Percentiles rank a stretch among this genome's conserved stretches.
phyloP scores from a whole-genome alignment of 2,797 vertebrate species.

The Malacoraja senta region DNA sequence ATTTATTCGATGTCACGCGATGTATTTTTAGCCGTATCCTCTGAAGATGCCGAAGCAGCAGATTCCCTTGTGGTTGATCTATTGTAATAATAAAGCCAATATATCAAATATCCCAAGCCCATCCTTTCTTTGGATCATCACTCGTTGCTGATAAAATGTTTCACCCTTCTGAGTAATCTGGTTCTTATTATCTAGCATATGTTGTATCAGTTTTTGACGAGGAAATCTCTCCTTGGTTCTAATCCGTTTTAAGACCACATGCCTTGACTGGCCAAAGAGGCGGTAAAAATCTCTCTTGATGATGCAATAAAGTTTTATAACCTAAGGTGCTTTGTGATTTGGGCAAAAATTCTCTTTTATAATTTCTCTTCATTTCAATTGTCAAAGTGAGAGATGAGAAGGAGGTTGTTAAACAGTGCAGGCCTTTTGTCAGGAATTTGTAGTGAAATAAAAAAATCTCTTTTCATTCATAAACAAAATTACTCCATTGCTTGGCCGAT shows the following conservation, averaged over 20 bases:
- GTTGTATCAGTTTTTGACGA: conserved; percentile 39
- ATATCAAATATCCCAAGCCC: not conserved
- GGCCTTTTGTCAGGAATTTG: not conserved
- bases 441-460: not conserved
- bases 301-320: conserved; percentile 6
- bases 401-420: not conserved
- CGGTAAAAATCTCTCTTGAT: not conserved
- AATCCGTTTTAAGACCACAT: not conserved
- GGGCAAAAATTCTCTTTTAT: not conserved
- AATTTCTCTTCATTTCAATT: not conserved
- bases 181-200: conserved; percentile 41
- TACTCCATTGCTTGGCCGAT: not conserved
- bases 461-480: not conserved
- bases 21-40: not conserved
- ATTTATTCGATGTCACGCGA: no score
- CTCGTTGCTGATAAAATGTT: conserved; percentile 1
- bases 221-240: not conserved
- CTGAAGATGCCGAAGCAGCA: conserved; percentile 4
- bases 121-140: not conserved
- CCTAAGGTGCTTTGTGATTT: not conserved
- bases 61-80: not conserved
- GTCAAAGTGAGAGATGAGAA: not conserved
- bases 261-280: not conserved
- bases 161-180: conserved; percentile 26
- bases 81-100: conserved; percentile 22